Evolutionary conservation across 2,113 vertebrate genomes (phyloP), one percentile per base, ranked within the genome.

Genomic region (Myocastor coypus): DNA sequence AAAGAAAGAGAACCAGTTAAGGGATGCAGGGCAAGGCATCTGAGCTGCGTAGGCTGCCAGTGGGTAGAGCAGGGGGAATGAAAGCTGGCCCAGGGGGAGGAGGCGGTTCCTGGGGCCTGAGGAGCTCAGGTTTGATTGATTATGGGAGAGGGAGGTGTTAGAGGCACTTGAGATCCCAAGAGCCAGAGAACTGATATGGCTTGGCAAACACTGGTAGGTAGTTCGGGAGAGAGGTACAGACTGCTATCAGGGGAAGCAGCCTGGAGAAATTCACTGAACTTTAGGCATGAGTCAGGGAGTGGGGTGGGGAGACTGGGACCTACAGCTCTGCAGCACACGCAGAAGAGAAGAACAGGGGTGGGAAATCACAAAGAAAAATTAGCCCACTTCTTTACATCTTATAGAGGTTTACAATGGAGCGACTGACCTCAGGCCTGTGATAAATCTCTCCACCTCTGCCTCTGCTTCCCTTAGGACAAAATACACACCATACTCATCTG

Each of bases 31-130:
- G 1, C 66, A 75, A 5, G 42, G 57, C 40, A 17, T 63, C 68
- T 50, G 0, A 1, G 3, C 1, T 16, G 10, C 11, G 4, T 20
- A 10, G 28, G 22, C 20, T 30, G 20, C 37, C 6, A 14, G 10
- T 52, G 68, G n/a, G 19, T 20, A 7, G 30, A 61, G 52, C 26
- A 46, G 37, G 24, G 7, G 5, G 16, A 59, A 83, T 30, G 5
- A 3, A 59, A 94, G 7, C n/a, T 75, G 14, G 26, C 10, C 34
- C 28, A 26, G 46, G 5, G n/a, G 50, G 7, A n/a, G 30, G 16
- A 61, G 61, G 17, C 8, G 3, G 3, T 24, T 63, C 8, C 78
- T 30, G 55, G 61, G n/a, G 17, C 19, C n/a, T 75, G 0, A 1
- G 30, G 32, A 37, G 8, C 42, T 85, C 42, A 42, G 6, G 55